Evolutionary conservation across 2,113 vertebrate species (phyloP).

Genomic region (Peromyscus californicus): DNA sequence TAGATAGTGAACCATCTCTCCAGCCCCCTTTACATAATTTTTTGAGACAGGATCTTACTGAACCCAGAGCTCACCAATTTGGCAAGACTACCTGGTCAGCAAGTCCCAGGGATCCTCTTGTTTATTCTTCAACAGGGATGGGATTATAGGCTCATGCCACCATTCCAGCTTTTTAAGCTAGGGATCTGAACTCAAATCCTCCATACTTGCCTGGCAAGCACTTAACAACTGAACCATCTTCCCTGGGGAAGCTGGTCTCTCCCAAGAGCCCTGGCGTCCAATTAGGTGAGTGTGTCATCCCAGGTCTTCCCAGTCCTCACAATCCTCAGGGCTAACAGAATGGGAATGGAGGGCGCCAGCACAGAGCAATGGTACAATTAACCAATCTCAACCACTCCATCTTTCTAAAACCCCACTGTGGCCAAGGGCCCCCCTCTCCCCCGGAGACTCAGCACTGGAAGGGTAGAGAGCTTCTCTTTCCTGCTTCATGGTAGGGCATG

Average conservation of each 20-base stretch:
- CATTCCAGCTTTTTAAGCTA: background rate
- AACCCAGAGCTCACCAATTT: background rate
- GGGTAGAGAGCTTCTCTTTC: background rate
- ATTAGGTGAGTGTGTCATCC: background rate
- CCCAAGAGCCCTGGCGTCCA: background rate
- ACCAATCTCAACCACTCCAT: background rate
- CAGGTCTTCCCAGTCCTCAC: background rate
- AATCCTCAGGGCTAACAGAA: background rate
- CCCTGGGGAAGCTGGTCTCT: background rate
- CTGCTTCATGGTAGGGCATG: background rate
- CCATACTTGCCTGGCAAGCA: background rate
- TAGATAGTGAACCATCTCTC: background rate
- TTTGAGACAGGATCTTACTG: background rate
- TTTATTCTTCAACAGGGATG: background rate
- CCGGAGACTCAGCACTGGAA: background rate
- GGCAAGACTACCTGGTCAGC: background rate
- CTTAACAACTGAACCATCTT: background rate
- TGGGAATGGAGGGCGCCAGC: background rate
- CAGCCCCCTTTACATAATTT: background rate
- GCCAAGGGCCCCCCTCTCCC: background rate
- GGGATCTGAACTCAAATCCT: background rate
- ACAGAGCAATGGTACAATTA: background rate
- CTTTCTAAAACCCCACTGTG: background rate
- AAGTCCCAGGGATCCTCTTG: background rate
- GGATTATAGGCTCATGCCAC: background rate